A percentile compares a stretch with the other conserved stretches of the same genome.
phyloP scores from a whole-genome alignment of 1,140 invertebrate genomes.

The Teleopsis dalmanni region DNA sequence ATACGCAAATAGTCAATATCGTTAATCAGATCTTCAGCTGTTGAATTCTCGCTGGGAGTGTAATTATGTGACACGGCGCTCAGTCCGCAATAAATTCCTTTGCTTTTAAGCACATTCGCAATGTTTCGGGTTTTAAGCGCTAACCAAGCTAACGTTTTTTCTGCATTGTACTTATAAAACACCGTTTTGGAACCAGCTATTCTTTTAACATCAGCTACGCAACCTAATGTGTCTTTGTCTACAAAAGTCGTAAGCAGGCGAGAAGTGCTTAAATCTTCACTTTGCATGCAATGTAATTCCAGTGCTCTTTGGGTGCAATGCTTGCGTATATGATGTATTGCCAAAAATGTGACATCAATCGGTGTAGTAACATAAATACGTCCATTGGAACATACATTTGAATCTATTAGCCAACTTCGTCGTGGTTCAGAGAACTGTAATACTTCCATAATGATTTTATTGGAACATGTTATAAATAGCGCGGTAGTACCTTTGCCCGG shows the following conservation, averaged over 20 bases:
- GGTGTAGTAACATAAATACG: constrained; percentile 63
- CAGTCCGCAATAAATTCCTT: constrained; percentile 61
- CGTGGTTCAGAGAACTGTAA: constrained; percentile 58
- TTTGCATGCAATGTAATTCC: constrained; percentile 62
- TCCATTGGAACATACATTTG: constrained; percentile 66
- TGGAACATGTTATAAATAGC: constrained; percentile 21
- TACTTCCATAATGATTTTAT: constrained; percentile 53
- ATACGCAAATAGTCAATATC: constrained; percentile 38
- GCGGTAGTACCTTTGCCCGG: constrained; percentile 26
- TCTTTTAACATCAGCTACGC: constrained; percentile 27
- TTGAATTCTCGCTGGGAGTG: constrained; percentile 52
- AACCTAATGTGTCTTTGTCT: constrained; percentile 12
- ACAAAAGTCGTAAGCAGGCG: constrained; percentile 25
- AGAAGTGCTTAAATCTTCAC: constrained; percentile 23
- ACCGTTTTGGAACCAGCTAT: constrained; percentile 55
- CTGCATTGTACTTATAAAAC: constrained; percentile 71
- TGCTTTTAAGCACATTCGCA: constrained; percentile 54
- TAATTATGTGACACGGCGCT: constrained; percentile 65
- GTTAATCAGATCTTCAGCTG: constrained; percentile 44
- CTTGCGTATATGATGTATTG: constrained; percentile 51
- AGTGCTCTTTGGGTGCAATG: constrained; percentile 53
- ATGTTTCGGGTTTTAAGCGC: constrained; percentile 59
- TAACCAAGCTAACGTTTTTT: constrained; percentile 66
- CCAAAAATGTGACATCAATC: constrained; percentile 65
- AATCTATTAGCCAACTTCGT: constrained; percentile 63